Base-by-base conservation (phyloP, 2,113 vertebrate species). In the Nycticorax nycticorax region DNA sequence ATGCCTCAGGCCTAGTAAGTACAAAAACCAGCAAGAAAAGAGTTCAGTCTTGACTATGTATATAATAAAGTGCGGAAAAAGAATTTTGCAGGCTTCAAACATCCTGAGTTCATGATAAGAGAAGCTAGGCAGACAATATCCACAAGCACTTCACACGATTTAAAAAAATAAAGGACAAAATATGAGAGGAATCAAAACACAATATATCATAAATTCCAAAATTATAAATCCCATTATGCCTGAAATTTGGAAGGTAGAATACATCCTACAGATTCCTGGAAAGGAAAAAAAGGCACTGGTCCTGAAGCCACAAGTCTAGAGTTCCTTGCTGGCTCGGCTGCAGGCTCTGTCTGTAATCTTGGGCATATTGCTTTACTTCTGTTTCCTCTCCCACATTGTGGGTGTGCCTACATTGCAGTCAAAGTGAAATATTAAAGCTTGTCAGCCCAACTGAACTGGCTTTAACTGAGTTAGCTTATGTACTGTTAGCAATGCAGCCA, bases 341-440 rank as follows among this genome's bases (percentile, higher is more conserved):
- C 50, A 71, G 47, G 76, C 32, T 92, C 64, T 26, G 32, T 92
- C 47, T 78, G 69, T 89, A 87, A 89, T 91, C 83, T 33, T 92
- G 92, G 72, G 91, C 68, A 93, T 95, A 96, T 86, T 96, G 37
- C 63, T 95, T 97, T 96, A 91, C 75, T 93, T 83, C 92, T 95
- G 68, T 66, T 89, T 84, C 79, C 83, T 96, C 79, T 93, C 89
- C 83, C 72, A 66, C 79, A 35, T 43, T 77, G 91, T 92, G 68
- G 68, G 88, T 96, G 88, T 95, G 94, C 88, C 91, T 95, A 62
- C 59, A 67, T 6, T 74, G 20, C 88, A 92, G 62, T 68, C 39
- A 53, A 88, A 91, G 79, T 37, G 59, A 32, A 64, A 64, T 77
- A 67, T 62, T 71, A 45, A 71, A 92, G 32, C 21, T 48, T 66